Evolutionary conservation across 2,113 vertebrate genomes (phyloP).

Genomic region (Rousettus leschenaultii): DNA sequence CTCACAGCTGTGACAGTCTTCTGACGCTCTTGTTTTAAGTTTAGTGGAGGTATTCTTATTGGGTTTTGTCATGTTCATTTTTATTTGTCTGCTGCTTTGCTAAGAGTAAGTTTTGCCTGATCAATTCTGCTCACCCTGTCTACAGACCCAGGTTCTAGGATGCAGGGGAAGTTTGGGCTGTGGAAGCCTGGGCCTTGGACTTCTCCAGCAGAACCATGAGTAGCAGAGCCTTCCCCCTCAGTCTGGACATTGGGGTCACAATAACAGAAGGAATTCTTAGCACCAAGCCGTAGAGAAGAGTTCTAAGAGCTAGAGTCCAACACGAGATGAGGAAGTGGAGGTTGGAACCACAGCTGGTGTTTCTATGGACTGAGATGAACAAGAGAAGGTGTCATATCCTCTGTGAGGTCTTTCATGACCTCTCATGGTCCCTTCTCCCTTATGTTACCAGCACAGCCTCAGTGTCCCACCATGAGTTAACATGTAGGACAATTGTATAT

Average conservation of each 20-base stretch:
- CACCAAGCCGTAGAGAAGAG: not conserved
- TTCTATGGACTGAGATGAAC: not conserved
- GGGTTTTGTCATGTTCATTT: not conserved
- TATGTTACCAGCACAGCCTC: not conserved
- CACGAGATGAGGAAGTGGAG: not conserved
- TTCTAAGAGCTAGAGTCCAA: not conserved
- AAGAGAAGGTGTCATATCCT: not conserved
- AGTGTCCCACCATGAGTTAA: not conserved
- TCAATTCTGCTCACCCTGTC: not conserved
- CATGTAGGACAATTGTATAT: too few species aligned
- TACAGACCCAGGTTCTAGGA: not conserved
- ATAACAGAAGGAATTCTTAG: not conserved
- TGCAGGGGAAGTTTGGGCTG: not conserved
- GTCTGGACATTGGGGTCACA: not conserved
- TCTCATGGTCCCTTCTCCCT: too few species aligned
- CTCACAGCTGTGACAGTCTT: not conserved
- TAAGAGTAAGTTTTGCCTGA: not conserved
- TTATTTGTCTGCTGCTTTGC: not conserved
- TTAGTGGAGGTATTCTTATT: not conserved
- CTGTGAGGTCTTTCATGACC: not conserved
- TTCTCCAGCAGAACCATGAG: not conserved
- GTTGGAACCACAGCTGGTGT: not conserved
- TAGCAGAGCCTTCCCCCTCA: not conserved
- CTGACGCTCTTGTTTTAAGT: not conserved
- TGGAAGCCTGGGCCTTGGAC: too few species aligned